phyloP scores from a whole-genome alignment of 2,888 invertebrate genomes.

The Temnothorax rugatulus region DNA sequence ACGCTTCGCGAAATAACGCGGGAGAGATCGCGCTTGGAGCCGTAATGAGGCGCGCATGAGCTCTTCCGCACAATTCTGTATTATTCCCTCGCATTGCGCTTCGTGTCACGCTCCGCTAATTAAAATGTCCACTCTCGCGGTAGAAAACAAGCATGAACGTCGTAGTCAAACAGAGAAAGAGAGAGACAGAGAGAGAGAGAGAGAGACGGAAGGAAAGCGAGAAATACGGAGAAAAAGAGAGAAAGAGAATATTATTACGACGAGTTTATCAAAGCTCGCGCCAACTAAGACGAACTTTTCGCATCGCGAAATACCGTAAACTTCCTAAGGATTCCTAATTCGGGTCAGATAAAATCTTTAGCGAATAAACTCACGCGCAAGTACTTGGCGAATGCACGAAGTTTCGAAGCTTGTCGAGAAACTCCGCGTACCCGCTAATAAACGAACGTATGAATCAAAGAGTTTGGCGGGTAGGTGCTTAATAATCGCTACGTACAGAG shows the following conservation, averaged over 20 bases:
- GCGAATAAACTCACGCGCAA: constrained; percentile 26
- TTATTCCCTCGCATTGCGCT: constrained; percentile 37
- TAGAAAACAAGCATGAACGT: neutral
- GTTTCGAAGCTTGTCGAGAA: constrained; percentile 9
- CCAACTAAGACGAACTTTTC: constrained; percentile 27
- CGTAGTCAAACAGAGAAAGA: neutral
- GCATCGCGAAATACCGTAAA: constrained; percentile 8
- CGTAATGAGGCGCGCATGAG: constrained; percentile 12
- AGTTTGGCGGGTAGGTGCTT: constrained; percentile 8
- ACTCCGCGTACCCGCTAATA: constrained; percentile 31
- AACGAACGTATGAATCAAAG: constrained; percentile 43
- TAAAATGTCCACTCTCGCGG: constrained; percentile 32
- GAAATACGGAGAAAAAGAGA: neutral
- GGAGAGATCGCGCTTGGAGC: neutral
- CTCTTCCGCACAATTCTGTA: neutral
- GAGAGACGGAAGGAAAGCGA: neutral
- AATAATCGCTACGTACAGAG: constrained; percentile 17
- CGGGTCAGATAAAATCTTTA: constrained; percentile 36
- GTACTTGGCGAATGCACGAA: neutral
- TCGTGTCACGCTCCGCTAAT: constrained; percentile 40
- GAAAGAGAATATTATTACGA: neutral
- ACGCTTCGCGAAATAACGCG: constrained; percentile 19
- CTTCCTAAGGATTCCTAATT: constrained; percentile 28
- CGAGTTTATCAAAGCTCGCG: constrained; percentile 27
- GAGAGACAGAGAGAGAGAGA: neutral